A percentile compares a stretch with the other conserved stretches of the same genome.
These are phyloP conservation scores for Nothoprocta perdicaria DNA, from an alignment of 2,113 vertebrate genomes.

Conservation along the genomic window DNA sequence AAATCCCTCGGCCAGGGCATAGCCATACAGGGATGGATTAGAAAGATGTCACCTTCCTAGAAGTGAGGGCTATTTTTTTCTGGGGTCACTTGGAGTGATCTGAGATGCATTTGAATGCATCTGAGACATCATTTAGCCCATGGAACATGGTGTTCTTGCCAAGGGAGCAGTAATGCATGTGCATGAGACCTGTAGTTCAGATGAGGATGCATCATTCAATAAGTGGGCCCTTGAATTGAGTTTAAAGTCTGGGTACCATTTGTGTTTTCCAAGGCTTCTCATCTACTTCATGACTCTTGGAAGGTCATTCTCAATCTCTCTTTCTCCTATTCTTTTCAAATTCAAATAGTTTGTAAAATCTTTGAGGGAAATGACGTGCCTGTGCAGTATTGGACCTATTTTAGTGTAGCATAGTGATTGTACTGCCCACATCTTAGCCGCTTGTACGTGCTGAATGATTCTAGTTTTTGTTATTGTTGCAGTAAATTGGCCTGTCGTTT, in stretches of 20 bases:
- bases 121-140: background rate
- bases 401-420: constrained; percentile 15
- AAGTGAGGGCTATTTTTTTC: background rate
- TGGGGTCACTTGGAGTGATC: background rate
- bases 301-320: background rate
- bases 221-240: background rate
- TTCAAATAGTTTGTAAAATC: constrained; percentile 2
- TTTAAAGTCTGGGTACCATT: background rate
- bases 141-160: background rate
- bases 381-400: background rate
- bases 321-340: background rate
- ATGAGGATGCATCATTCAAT: background rate
- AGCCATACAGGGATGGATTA: background rate
- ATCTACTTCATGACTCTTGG: background rate
- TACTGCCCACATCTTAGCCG: background rate
- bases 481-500: constrained; percentile 34
- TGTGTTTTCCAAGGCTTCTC: background rate
- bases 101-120: background rate
- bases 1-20: background rate
- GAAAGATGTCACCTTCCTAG: background rate
- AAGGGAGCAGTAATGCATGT: background rate
- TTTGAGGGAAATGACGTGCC: constrained; percentile 22
- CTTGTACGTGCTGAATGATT: background rate
- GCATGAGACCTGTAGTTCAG: background rate
- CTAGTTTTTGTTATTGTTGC: constrained; percentile 30